These are phyloP conservation scores for Corythaixoides concolor DNA, from an alignment of 2,113 vertebrate genomes.

Conservation along the genomic window DNA sequence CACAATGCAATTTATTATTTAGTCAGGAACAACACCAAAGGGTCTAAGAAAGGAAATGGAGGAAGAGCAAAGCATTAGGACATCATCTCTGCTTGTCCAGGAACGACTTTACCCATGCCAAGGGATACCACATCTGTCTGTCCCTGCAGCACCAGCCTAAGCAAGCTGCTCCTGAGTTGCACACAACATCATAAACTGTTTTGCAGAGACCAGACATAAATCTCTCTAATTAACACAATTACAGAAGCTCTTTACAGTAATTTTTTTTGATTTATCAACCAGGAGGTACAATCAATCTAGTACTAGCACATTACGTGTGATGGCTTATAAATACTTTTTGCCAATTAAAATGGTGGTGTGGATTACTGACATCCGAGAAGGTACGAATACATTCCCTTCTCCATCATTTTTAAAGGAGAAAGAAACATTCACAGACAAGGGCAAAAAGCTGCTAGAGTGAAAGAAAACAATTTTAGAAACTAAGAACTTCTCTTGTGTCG, in stretches of 20 bases:
- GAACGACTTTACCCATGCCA: neutral
- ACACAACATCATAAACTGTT: neutral
- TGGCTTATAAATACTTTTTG: neutral
- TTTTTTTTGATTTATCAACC: neutral
- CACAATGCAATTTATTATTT: neutral
- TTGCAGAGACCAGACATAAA: neutral
- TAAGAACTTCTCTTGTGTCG: neutral
- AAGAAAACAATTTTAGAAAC: neutral
- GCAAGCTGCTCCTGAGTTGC: neutral
- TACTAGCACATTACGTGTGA: neutral
- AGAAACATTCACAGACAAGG: neutral
- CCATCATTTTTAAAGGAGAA: neutral
- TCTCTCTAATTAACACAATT: conserved; percentile 1
- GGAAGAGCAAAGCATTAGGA: fast-evolving
- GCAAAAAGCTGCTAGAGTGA: neutral
- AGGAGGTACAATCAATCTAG: neutral
- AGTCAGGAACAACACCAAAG: neutral
- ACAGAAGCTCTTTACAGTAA: neutral
- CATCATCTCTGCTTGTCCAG: neutral
- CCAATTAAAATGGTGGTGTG: neutral
- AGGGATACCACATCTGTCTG: neutral
- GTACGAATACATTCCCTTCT: neutral
- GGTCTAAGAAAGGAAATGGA: neutral
- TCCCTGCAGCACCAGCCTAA: neutral
- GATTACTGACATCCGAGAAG: neutral